These are phyloP conservation scores for Cataglyphis rosenhaueri DNA, from an alignment of 2,888 invertebrate species.

Conservation along the genomic window DNA sequence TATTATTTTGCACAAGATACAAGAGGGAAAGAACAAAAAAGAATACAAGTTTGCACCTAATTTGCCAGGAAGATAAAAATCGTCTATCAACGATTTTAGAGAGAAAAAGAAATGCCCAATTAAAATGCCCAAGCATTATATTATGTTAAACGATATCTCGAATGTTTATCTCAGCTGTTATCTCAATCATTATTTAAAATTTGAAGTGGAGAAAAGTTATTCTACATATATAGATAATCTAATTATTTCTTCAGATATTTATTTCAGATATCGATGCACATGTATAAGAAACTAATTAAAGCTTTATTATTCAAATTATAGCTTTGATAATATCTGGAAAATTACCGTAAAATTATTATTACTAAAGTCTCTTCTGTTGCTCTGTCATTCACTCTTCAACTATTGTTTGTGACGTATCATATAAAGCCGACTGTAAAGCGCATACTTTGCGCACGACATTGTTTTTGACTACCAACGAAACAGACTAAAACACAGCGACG, in stretches of 20 bases:
- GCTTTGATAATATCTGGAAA: slow-evolving; percentile 14
- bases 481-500: slow-evolving; percentile 47
- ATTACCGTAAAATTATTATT: slow-evolving; percentile 37
- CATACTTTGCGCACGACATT: slow-evolving; percentile 50
- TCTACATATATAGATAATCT: neutral
- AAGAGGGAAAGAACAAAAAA: neutral
- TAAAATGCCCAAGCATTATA: neutral
- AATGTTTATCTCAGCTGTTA: neutral
- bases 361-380: slow-evolving; percentile 34
- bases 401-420: slow-evolving; percentile 47
- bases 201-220: neutral
- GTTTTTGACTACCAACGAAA: slow-evolving; percentile 50
- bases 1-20: slow-evolving; percentile 1
- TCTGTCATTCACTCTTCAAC: slow-evolving; percentile 19
- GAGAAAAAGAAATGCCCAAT: neutral
- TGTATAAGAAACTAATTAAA: neutral
- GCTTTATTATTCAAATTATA: neutral
- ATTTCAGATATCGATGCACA: neutral
- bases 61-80: neutral
- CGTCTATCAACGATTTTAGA: neutral
- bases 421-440: slow-evolving; percentile 47
- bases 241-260: neutral
- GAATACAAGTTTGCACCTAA: neutral
- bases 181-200: neutral
- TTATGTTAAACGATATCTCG: neutral